These are phyloP conservation scores for Gorsachius goisagi DNA, from an alignment of 2,113 vertebrate genomes.

Conservation along the genomic window DNA sequence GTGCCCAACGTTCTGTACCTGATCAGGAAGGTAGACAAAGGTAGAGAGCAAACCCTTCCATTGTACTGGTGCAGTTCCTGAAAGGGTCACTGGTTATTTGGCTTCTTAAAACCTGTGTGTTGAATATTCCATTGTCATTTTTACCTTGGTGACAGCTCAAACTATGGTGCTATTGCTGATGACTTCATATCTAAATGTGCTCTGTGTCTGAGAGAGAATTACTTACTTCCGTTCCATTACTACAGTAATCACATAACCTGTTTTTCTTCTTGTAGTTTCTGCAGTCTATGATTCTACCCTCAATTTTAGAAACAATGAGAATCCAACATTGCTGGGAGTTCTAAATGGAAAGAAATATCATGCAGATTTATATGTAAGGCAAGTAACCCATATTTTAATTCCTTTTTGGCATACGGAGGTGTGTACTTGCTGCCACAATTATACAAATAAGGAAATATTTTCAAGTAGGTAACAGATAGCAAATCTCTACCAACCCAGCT, in stretches of 20 bases:
- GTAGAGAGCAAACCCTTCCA: background rate
- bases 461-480: background rate
- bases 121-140: background rate
- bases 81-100: background rate
- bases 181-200: background rate
- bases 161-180: background rate
- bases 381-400: constrained; percentile 26
- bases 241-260: background rate
- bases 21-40: background rate
- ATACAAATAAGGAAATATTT: background rate
- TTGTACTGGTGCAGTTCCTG: background rate
- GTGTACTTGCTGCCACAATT: background rate
- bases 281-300: constrained; percentile 97
- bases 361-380: constrained; percentile 92
- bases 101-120: background rate
- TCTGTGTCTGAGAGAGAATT: background rate
- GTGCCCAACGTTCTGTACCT: background rate
- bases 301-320: constrained; percentile 94
- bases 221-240: background rate
- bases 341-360: constrained; percentile 94
- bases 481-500: background rate
- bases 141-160: background rate
- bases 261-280: constrained; percentile 80
- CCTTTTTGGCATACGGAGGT: background rate
- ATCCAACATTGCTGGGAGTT: constrained; percentile 88